Conservation (phyloP, 2,797 vertebrate genomes). For the Anguilla megastoma region DNA sequence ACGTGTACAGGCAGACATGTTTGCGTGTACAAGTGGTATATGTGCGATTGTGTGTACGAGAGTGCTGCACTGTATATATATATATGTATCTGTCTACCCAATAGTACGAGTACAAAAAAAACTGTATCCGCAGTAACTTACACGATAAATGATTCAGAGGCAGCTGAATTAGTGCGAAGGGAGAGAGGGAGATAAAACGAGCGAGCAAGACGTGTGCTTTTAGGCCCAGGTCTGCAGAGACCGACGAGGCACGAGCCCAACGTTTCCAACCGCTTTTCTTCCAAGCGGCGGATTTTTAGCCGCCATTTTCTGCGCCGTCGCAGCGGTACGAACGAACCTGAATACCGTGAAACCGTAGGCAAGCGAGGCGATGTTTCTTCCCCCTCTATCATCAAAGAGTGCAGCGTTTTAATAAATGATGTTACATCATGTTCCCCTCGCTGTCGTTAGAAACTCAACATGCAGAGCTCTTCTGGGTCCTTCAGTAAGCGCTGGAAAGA, state of each 20-base stretch:
- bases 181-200: constrained; percentile 20
- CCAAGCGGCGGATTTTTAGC: constrained; percentile 36
- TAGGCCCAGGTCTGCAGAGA: constrained; percentile 52
- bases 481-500: constrained; percentile 38
- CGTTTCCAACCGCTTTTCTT: constrained; percentile 22
- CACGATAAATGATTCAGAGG: constrained; percentile 69
- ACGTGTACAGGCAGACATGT: background rate
- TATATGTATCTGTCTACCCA: constrained; percentile 57
- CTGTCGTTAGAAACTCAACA: constrained; percentile 50
- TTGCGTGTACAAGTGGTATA: background rate
- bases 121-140: constrained; percentile 61
- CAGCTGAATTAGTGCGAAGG: constrained; percentile 49
- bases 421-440: constrained; percentile 46
- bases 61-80: constrained; percentile 21
- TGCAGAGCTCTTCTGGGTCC: constrained; percentile 26
- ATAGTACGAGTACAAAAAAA: constrained; percentile 51
- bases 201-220: constrained; percentile 46
- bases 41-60: constrained; percentile 18
- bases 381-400: constrained; percentile 24
- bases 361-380: background rate
- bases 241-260: constrained; percentile 29
- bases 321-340: background rate
- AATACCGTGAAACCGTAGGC: background rate
- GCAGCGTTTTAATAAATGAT: constrained; percentile 62
- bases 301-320: constrained; percentile 29